phyloP scores from a whole-genome alignment of 2,888 invertebrate genomes.

The Seira musarum region DNA sequence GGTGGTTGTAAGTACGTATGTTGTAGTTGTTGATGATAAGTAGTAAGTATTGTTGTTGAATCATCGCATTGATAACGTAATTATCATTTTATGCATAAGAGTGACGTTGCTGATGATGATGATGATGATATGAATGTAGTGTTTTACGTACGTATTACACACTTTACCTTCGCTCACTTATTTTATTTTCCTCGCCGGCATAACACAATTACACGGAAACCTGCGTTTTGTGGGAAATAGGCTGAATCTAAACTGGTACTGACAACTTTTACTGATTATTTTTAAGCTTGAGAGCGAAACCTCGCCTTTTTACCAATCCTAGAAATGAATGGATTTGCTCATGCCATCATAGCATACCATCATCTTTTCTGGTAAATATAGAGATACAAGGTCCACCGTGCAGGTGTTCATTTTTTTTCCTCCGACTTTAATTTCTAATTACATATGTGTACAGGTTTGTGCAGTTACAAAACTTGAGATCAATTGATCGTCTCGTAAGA shows the following conservation, averaged over 20 bases:
- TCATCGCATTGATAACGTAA: slow-evolving; percentile 7
- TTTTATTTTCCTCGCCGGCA: neutral
- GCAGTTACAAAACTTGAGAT: neutral
- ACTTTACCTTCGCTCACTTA: neutral
- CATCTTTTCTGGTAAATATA: no score
- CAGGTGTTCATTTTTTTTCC: neutral
- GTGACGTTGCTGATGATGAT: no score
- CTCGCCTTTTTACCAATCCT: slow-evolving; percentile 3
- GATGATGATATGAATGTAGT: no score
- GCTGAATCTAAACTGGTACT: slow-evolving; percentile 53
- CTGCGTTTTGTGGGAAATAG: slow-evolving; percentile 53
- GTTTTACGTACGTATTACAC: no score
- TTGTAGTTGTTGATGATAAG: no score
- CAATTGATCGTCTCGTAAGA: neutral
- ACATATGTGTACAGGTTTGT: slow-evolving; percentile 6
- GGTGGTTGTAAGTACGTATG: no score
- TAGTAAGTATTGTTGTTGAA: neutral
- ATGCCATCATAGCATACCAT: neutral
- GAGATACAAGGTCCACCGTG: neutral
- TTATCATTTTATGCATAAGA: slow-evolving; percentile 4
- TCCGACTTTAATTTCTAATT: neutral
- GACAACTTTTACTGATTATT: slow-evolving; percentile 49
- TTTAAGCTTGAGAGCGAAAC: slow-evolving; percentile 27
- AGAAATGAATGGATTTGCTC: neutral
- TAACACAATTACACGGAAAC: slow-evolving; percentile 60